Conservation (phyloP, 2,113 vertebrate genomes). For the Sitta europaea region DNA sequence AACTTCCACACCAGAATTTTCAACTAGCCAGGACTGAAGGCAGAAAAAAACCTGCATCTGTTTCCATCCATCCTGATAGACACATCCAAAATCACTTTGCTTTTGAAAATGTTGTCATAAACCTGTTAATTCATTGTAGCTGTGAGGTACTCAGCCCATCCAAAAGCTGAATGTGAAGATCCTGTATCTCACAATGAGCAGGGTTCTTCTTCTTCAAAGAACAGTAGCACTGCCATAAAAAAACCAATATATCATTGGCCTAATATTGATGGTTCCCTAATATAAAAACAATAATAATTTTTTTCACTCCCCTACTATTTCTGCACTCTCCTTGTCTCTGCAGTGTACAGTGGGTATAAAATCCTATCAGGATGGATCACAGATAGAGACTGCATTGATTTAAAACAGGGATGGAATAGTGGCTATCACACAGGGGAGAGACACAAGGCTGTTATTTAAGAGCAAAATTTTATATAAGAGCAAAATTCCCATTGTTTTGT, state of each 20-base stretch:
- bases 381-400: not conserved
- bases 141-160: not conserved
- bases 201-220: not conserved
- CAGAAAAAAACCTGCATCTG: not conserved
- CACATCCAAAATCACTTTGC: not conserved
- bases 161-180: not conserved
- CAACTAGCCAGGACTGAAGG: not conserved
- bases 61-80: not conserved
- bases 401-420: not conserved
- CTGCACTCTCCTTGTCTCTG: not conserved
- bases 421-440: not conserved
- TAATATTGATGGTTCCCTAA: not conserved
- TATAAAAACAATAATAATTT: not conserved
- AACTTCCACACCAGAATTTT: slow-evolving; percentile 16
- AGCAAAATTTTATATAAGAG: not conserved
- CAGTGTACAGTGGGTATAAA: not conserved
- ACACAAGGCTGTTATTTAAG: not conserved
- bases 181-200: not conserved
- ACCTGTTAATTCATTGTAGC: not conserved
- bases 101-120: not conserved
- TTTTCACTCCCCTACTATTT: not conserved
- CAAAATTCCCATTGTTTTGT: not conserved
- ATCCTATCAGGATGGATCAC: not conserved
- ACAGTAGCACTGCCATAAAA: not conserved
- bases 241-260: not conserved